These are phyloP conservation scores for Sebastes jordani DNA, from an alignment of 2,797 vertebrate species.

Conservation along the genomic window DNA sequence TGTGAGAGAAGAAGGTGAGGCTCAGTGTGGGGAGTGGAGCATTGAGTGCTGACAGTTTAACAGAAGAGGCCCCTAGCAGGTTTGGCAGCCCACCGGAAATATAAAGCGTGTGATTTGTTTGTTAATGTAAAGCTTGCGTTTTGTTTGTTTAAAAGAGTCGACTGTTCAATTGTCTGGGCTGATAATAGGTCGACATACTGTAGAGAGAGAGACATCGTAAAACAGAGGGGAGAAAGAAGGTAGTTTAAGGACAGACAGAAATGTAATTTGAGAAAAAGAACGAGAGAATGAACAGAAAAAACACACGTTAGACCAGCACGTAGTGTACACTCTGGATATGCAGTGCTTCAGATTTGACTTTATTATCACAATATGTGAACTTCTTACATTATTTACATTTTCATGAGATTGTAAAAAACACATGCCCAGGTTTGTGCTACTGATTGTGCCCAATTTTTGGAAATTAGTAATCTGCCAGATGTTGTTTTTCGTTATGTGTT, in stretches of 20 bases:
- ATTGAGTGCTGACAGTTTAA: constrained; percentile 76
- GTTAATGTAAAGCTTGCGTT: constrained; percentile 63
- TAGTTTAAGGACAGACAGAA: constrained; percentile 34
- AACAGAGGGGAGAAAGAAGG: constrained; percentile 8
- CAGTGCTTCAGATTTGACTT: neutral
- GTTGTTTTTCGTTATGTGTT: neutral
- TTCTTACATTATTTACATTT: too few relatives aligned
- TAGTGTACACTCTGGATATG: neutral
- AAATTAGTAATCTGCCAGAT: neutral
- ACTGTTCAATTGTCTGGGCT: constrained; percentile 23
- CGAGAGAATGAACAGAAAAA: neutral
- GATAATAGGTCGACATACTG: constrained; percentile 5
- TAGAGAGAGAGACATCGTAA: neutral
- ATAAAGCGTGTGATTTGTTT: constrained; percentile 70
- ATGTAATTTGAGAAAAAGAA: neutral
- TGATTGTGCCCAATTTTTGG: neutral
- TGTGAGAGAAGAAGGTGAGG: neutral
- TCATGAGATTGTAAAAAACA: too few relatives aligned
- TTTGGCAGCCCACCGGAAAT: constrained; percentile 71
- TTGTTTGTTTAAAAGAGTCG: constrained; percentile 58
- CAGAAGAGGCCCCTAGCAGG: constrained; percentile 57
- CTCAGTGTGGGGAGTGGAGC: constrained; percentile 39
- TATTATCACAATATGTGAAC: neutral
- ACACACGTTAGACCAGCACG: neutral
- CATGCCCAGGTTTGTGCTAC: neutral